Evolutionary conservation across 1,140 invertebrate genomes (phyloP).

Genomic region (Zaprionus camerounensis): DNA sequence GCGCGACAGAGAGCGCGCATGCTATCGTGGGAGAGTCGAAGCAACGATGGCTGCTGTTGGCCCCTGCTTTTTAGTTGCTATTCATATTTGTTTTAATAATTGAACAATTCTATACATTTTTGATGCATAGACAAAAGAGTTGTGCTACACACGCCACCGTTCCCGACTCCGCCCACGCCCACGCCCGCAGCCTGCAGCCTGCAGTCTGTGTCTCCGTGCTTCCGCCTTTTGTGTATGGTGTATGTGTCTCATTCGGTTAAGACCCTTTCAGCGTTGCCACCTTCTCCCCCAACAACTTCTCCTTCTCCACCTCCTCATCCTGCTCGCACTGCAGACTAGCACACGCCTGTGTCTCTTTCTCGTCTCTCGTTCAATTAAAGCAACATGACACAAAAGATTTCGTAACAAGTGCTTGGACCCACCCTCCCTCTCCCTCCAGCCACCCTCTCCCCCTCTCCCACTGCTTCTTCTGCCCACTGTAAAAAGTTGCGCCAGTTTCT

Average conservation of each 20-base stretch:
- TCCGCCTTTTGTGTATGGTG: constrained; percentile 9
- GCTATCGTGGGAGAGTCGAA: background rate
- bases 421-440: background rate
- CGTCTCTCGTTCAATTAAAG: constrained; percentile 69
- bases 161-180: no score
- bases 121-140: constrained; percentile 80
- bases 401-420: constrained; percentile 41
- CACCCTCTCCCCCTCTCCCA: background rate
- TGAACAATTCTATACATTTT: constrained; percentile 74
- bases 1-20: background rate
- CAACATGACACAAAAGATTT: constrained; percentile 57
- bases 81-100: constrained; percentile 82
- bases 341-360: constrained; percentile 2
- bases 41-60: constrained; percentile 32
- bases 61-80: constrained; percentile 74
- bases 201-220: background rate
- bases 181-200: background rate
- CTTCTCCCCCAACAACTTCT: no score
- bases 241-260: constrained; percentile 37
- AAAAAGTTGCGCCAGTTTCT: constrained; percentile 40
- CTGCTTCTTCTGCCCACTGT: background rate
- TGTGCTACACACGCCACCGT: constrained; percentile 29
- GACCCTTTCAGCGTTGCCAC: constrained; percentile 29
- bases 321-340: background rate
- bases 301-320: background rate